Percentiles rank a stretch among this genome's conserved stretches.
These are phyloP conservation scores for Ormyrus thymus DNA, from an alignment of 2,888 invertebrate genomes.

Conservation along the genomic window DNA sequence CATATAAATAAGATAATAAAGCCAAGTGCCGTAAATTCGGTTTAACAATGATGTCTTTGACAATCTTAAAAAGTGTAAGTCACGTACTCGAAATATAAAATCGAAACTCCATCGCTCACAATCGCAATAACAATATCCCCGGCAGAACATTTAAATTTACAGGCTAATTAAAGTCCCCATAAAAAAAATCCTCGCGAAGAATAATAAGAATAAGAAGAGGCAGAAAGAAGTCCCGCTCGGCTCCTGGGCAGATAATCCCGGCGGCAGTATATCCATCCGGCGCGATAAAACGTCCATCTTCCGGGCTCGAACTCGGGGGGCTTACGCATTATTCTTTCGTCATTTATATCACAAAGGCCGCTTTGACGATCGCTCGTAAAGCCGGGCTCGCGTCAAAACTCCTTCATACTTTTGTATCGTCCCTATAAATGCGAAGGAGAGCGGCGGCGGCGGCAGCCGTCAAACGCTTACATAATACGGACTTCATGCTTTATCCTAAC, in stretches of 20 bases:
- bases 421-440: constrained; percentile 31
- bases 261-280: not conserved
- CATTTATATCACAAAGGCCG: constrained; percentile 49
- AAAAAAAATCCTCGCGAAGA: constrained; percentile 8
- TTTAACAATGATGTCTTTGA: too few relatives aligned
- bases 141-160: constrained; percentile 37
- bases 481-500: constrained; percentile 38
- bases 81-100: too few relatives aligned
- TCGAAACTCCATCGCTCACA: not conserved
- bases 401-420: constrained; percentile 40
- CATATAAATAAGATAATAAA: too few relatives aligned
- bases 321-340: constrained; percentile 46
- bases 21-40: too few relatives aligned
- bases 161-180: constrained; percentile 41
- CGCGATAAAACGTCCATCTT: constrained; percentile 47
- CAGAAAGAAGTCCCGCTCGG: constrained; percentile 11
- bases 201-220: not conserved
- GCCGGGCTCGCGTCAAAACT: not conserved
- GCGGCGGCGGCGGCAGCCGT: constrained; percentile 14
- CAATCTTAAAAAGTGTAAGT: too few relatives aligned
- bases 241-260: constrained; percentile 29
- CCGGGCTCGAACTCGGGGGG: constrained; percentile 24
- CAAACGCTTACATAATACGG: constrained; percentile 35
- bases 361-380: constrained; percentile 52
- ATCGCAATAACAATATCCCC: constrained; percentile 3